phyloP scores from a whole-genome alignment of 2,797 vertebrate genomes.

The Halcyon smyrnensis region DNA sequence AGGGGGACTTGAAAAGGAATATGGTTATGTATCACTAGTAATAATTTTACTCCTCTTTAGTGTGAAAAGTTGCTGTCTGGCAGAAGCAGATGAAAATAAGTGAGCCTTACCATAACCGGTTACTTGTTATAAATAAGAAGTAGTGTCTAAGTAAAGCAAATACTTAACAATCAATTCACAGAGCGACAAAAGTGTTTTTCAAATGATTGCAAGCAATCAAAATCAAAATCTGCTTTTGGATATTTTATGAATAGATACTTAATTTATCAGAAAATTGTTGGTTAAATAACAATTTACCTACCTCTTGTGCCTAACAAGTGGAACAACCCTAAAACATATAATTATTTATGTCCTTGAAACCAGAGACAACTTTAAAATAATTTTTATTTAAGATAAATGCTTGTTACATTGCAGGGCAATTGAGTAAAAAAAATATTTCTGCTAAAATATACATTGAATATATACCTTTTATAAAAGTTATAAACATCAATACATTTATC shows the following conservation, averaged over 20 bases:
- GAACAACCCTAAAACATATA: background rate
- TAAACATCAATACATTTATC: background rate
- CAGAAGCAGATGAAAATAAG: background rate
- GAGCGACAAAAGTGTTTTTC: background rate
- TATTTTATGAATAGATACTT: background rate
- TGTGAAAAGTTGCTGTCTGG: background rate
- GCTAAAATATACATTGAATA: background rate
- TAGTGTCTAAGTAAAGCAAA: background rate
- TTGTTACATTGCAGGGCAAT: background rate
- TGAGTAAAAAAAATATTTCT: background rate
- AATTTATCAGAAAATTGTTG: background rate
- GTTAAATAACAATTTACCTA: background rate
- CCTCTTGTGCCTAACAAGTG: background rate
- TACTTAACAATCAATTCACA: background rate
- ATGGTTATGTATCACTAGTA: background rate
- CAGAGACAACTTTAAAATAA: background rate
- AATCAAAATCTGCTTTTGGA: background rate
- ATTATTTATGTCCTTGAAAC: background rate
- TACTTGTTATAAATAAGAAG: background rate
- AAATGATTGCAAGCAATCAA: background rate
- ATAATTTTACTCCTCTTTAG: background rate
- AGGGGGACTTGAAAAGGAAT: background rate
- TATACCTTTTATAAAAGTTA: background rate
- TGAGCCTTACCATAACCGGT: background rate
- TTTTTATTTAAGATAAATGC: background rate